Conservation (phyloP, 2,113 vertebrate genomes). For the Ia io region DNA sequence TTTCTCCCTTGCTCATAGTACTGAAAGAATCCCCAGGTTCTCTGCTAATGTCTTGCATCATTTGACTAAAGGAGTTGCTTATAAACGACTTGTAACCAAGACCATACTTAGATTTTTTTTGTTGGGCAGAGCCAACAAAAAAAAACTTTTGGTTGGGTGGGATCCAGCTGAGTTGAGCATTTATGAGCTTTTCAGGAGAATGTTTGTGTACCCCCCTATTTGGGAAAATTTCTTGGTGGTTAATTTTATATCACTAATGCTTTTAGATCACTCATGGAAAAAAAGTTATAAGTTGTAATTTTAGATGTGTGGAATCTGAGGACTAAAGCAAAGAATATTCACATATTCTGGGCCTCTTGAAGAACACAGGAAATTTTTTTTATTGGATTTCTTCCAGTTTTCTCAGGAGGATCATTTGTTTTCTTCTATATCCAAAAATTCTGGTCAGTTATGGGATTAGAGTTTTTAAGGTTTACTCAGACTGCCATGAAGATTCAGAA, state of each 20-base stretch:
- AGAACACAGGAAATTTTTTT: slow-evolving; percentile 28
- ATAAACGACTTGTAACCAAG: slow-evolving; percentile 69
- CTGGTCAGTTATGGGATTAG: slow-evolving; percentile 66
- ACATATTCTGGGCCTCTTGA: slow-evolving; percentile 30
- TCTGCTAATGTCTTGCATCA: neutral
- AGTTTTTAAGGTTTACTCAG: slow-evolving; percentile 53
- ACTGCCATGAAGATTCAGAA: slow-evolving; percentile 47
- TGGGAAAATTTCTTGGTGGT: neutral
- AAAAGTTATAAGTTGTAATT: slow-evolving; percentile 44
- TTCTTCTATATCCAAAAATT: slow-evolving; percentile 57
- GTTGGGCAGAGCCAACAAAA: neutral
- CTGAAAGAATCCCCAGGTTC: slow-evolving; percentile 21
- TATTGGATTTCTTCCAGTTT: slow-evolving; percentile 44
- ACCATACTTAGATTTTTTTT: slow-evolving; percentile 61
- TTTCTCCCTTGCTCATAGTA: neutral
- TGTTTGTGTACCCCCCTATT: neutral
- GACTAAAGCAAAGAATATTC: slow-evolving; percentile 13
- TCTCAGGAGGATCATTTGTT: slow-evolving; percentile 49
- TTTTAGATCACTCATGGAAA: slow-evolving; percentile 35
- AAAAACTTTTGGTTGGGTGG: slow-evolving; percentile 22
- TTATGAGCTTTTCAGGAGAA: slow-evolving; percentile 1
- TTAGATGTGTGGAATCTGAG: slow-evolving; percentile 49
- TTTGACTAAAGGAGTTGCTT: slow-evolving; percentile 40
- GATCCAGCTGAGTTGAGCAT: neutral
- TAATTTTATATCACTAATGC: slow-evolving; percentile 43